These are phyloP conservation scores for Tiliqua scincoides DNA, from an alignment of 2,113 vertebrate genomes.

Conservation along the genomic window DNA sequence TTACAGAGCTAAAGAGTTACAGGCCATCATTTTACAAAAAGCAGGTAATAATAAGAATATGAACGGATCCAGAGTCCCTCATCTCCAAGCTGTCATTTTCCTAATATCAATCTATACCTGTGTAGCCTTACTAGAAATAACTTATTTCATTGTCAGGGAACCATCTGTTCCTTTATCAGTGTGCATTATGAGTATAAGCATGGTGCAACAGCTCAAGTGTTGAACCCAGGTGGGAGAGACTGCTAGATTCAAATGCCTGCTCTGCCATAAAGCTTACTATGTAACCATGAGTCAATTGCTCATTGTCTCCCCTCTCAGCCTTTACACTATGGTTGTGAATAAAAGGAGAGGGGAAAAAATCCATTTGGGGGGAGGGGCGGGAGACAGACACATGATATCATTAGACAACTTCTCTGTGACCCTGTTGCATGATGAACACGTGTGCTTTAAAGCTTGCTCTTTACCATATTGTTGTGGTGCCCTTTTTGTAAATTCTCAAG, in stretches of 20 bases:
- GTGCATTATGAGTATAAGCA: not conserved
- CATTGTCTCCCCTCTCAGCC: not conserved
- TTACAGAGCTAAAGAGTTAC: slow-evolving; percentile 29
- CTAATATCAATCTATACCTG: not conserved
- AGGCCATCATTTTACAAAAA: slow-evolving; percentile 12
- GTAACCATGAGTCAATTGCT: not conserved
- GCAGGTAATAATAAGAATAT: not conserved
- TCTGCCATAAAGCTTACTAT: not conserved
- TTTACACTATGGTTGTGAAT: not conserved
- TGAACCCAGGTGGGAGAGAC: not conserved
- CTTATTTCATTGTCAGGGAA: not conserved
- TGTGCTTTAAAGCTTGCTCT: no score
- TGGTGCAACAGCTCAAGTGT: not conserved
- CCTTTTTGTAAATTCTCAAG: no score
- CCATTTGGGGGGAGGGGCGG: no score
- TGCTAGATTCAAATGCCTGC: not conserved
- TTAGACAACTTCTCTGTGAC: not conserved
- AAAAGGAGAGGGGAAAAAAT: not conserved
- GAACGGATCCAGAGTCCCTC: slow-evolving; percentile 2
- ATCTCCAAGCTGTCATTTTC: slow-evolving; percentile 49
- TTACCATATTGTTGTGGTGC: no score
- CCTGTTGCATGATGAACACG: no score
- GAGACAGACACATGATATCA: no score
- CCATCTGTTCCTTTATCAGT: not conserved
- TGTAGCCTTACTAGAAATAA: not conserved